Conservation (phyloP, 2,797 vertebrate species). For the Tapirus indicus region DNA sequence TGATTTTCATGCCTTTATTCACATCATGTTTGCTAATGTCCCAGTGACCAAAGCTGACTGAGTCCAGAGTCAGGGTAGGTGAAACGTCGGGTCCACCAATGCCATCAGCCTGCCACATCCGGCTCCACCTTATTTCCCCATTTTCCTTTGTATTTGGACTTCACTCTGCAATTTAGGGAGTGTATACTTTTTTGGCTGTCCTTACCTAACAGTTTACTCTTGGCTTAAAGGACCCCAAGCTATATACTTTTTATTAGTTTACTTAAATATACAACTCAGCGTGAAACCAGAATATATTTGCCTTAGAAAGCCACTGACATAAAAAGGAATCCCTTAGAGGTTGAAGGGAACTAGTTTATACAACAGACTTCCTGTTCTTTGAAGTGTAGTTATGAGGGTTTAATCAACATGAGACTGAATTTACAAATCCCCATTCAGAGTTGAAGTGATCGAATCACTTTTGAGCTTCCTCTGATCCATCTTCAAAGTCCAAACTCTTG, state of each 20-base stretch:
- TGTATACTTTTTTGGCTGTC: not conserved
- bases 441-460: not conserved
- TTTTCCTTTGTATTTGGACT: not conserved
- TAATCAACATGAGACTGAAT: slow-evolving; percentile 30
- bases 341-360: not conserved
- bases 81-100: not conserved
- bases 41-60: not conserved
- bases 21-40: not conserved
- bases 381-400: slow-evolving; percentile 1
- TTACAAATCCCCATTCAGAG: not conserved
- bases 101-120: not conserved
- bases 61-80: not conserved
- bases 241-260: not conserved
- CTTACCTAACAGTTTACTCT: not conserved
- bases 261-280: not conserved
- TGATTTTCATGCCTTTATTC: not conserved
- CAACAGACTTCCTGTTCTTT: not conserved
- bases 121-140: not conserved
- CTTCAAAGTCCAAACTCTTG: not conserved
- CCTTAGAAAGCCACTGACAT: not conserved
- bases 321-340: not conserved
- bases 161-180: not conserved
- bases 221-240: not conserved
- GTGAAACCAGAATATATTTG: not conserved
- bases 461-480: not conserved